Evolutionary conservation across 2,113 vertebrate genomes (phyloP), one percentile per base, ranked within the genome.

Genomic region (Platysteira castanea): DNA sequence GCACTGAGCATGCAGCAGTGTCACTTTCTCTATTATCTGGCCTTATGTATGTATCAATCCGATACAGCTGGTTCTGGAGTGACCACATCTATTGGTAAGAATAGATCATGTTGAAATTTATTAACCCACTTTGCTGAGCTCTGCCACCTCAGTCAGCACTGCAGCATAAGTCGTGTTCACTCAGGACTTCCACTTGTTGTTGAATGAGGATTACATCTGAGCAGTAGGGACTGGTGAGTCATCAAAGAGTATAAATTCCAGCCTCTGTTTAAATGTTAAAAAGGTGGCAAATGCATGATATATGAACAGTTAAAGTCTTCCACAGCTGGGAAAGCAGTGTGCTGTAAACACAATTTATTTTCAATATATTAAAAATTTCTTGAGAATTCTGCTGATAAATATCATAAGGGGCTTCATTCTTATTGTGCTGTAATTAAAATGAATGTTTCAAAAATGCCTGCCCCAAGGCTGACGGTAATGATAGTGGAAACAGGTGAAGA

Each of bases 191-290:
- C 42, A 46, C 23, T 80, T 61, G 77, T 73, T 93, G 73, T 19
- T 95, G 94, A 96, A 52, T 78, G 78, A 90, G 89, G 82, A 96
- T 96, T 96, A 56, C 82, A 83, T 87, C 75, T 94, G 94, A 80
- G 84, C 90, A 89, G 30, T 12, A n/a, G 92, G 78, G 79, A 88
- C 89, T 19, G 7, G 79, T 94, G 89, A 96, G 81, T 87, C 91
- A 88, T 95, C 85, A 95, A 89, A 84, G 61, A 47, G 46, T 46
- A 84, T 86, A 95, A 93, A 95, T 95, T 83, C 63, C 73, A 71
- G 59, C 35, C 57, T 86, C 82, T 93, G 82, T 93, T 92, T 95
- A 96, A 90, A 90, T 78, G 92, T 90, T 96, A 74, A 96, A 80
- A 94, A 84, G 90, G 85, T 93, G 87, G 82, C 94, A 95, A 96